Evolutionary conservation across 2,797 vertebrate species (phyloP).

Genomic region (Hoplostethus atlanticus): DNA sequence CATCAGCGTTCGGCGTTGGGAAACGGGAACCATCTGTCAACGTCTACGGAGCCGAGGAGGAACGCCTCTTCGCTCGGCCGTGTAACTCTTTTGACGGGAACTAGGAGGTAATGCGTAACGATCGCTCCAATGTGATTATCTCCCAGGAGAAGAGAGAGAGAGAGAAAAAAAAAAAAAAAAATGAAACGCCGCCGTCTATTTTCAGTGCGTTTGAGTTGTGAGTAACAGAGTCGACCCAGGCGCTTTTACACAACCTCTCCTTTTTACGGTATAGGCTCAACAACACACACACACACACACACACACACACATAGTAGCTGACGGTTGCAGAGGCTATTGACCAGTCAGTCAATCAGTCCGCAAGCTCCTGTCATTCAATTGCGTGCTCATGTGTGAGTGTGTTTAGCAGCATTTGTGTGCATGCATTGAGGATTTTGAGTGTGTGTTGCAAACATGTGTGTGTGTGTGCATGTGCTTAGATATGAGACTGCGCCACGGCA

Average conservation of each 20-base stretch:
- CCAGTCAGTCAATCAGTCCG: conserved; percentile 36
- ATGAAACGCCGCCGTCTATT: conserved; percentile 44
- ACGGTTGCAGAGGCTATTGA: conserved; percentile 8
- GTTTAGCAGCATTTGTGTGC: background rate
- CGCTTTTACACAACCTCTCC: conserved; percentile 50
- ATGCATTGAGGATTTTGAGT: background rate
- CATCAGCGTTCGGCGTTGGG: conserved; percentile 61
- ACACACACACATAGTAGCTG: conserved; percentile 6
- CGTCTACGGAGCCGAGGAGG: conserved; percentile 44
- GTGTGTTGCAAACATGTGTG: conserved; percentile 1
- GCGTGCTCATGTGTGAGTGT: conserved; percentile 6
- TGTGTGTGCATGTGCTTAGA: background rate
- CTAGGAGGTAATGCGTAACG: conserved; percentile 75
- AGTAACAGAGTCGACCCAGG: conserved; percentile 61
- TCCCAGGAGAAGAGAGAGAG: conserved; percentile 31
- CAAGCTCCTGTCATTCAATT: conserved; percentile 17
- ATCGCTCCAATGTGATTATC: conserved; percentile 73
- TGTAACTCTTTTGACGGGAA: conserved; percentile 68
- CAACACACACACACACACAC: conserved; percentile 18
- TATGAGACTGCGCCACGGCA: background rate
- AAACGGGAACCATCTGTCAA: conserved; percentile 69
- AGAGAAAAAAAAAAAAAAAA: too few relatives aligned
- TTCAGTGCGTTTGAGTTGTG: conserved; percentile 62
- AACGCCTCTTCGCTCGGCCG: conserved; percentile 67
- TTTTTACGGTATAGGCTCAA: conserved; percentile 15